Conservation (phyloP, 2,797 vertebrate species). For the Allobates femoralis region DNA sequence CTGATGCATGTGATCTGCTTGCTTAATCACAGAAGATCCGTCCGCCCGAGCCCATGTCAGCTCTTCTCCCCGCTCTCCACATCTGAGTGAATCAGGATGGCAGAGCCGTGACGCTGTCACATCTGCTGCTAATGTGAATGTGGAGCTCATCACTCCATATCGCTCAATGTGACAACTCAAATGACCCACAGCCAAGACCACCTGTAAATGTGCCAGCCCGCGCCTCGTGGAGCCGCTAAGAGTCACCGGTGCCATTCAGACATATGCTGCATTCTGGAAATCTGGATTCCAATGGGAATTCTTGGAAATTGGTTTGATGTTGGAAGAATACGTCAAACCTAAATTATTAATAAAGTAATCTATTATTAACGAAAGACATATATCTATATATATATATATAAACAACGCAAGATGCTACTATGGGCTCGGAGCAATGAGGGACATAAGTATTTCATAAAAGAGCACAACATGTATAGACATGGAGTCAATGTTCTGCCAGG, state of each 20-base stretch:
- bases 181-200: slow-evolving; percentile 47
- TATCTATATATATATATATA: background rate
- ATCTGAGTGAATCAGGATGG: slow-evolving; percentile 46
- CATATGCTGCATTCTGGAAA: slow-evolving; percentile 10
- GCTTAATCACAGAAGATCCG: background rate
- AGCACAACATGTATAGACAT: background rate
- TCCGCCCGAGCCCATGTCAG: slow-evolving; percentile 34
- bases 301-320: background rate
- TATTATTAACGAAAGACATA: slow-evolving; percentile 22
- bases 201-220: slow-evolving; percentile 56
- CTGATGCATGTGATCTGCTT: slow-evolving; percentile 25
- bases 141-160: slow-evolving; percentile 35
- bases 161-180: slow-evolving; percentile 34
- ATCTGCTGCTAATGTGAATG: slow-evolving; percentile 37
- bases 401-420: background rate
- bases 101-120: slow-evolving; percentile 45
- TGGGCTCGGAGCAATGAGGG: background rate
- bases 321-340: background rate
- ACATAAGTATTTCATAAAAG: background rate
- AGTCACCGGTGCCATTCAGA: slow-evolving; percentile 33
- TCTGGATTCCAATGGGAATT: background rate
- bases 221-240: slow-evolving; percentile 31
- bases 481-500: background rate
- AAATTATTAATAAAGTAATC: background rate
- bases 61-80: slow-evolving; percentile 8